Conservation (phyloP, 2,113 vertebrate species). For the Himantopus leucocephalus region DNA sequence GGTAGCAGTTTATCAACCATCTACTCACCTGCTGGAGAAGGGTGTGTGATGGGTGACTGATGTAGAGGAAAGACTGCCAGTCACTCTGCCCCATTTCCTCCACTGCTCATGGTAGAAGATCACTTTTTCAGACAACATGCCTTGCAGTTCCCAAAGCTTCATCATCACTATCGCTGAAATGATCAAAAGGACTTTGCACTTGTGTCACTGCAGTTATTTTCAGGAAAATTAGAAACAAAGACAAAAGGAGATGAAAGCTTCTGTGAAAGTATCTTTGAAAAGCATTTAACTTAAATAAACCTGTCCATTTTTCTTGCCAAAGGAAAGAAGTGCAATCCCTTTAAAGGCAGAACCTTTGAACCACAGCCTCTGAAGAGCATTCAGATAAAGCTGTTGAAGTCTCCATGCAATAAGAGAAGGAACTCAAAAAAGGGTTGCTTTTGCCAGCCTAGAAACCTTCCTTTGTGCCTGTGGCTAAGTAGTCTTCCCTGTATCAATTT, state of each 20-base stretch:
- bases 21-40: background rate
- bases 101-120: background rate
- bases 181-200: slow-evolving; percentile 50
- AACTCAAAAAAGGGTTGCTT: background rate
- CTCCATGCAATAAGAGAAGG: background rate
- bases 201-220: slow-evolving; percentile 39
- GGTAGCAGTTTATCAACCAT: background rate
- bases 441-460: background rate
- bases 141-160: slow-evolving; percentile 8
- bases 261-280: slow-evolving; percentile 35
- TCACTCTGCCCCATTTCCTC: background rate
- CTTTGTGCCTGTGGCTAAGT: background rate
- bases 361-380: background rate
- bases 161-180: slow-evolving; percentile 9
- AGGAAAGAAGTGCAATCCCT: background rate
- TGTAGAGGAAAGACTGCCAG: background rate
- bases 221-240: slow-evolving; percentile 32
- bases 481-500: background rate
- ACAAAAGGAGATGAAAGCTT: slow-evolving; percentile 47
- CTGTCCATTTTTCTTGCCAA: slow-evolving; percentile 15
- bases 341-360: slow-evolving; percentile 46
- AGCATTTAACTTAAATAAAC: slow-evolving; percentile 53
- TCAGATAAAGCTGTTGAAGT: background rate
- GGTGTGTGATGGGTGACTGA: background rate
- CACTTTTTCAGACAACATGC: background rate